Evolutionary conservation across 2,888 invertebrate genomes (phyloP).

Genomic region (Operophtera brumata): DNA sequence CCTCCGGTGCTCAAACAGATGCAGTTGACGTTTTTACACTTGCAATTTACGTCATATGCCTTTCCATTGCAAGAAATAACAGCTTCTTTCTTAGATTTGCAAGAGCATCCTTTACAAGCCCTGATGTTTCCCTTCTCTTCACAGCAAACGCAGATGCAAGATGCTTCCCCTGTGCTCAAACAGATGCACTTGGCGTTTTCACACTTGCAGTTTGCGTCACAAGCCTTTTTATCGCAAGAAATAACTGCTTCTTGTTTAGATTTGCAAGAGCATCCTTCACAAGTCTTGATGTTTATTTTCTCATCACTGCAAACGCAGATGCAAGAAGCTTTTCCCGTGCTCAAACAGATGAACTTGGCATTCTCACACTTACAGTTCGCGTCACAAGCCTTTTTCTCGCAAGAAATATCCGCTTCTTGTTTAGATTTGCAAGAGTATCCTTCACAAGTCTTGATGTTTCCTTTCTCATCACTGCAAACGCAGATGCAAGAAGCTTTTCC

Average conservation of each 20-base stretch:
- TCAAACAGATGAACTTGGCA: no score
- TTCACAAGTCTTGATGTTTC: slow-evolving; percentile 33
- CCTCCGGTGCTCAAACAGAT: no score
- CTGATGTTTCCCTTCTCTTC: no score
- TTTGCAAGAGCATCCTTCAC: slow-evolving; percentile 14
- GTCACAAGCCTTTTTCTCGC: slow-evolving; percentile 9
- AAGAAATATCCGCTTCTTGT: slow-evolving; percentile 14
- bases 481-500: slow-evolving; percentile 39
- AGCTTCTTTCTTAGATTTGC: slow-evolving; percentile 3
- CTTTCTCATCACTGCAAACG: slow-evolving; percentile 37
- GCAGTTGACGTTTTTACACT: background rate
- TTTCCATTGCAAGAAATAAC: slow-evolving; percentile 24
- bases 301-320: no score
- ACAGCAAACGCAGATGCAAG: no score
- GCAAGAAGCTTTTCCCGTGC: no score
- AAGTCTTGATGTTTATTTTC: no score
- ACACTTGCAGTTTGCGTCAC: background rate
- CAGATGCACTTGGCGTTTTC: no score
- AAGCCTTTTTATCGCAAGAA: slow-evolving; percentile 25
- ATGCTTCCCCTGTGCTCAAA: no score
- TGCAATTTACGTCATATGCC: background rate
- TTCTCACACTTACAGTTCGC: background rate
- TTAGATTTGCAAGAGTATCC: slow-evolving; percentile 34
- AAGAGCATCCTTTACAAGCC: background rate
- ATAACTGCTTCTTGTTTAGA: background rate